Evolutionary conservation across 2,113 vertebrate species (phyloP), one percentile per base, ranked within the genome.

Genomic region (Platysteira castanea): DNA sequence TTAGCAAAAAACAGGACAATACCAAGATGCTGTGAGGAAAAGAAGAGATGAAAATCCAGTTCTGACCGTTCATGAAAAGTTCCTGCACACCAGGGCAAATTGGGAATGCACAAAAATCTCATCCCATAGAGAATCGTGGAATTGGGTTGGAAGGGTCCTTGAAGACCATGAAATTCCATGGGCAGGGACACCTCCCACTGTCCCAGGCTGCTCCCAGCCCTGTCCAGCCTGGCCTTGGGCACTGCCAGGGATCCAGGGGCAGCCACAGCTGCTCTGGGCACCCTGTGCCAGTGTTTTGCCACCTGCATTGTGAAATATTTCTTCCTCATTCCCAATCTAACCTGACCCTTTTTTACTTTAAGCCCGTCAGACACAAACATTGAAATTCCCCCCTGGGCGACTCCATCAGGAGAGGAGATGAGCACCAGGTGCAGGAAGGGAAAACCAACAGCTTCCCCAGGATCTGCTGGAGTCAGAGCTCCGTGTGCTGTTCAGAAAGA

Each of bases 81-180:
- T 92, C 42, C 54, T 35, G 20, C 54, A 33, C 31, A 6, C 1
- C 15, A 7, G 14, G 16, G 12, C 1, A 12, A 50, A 22, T 10
- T 17, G 33, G 73, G 71, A 87, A 87, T 6, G 17, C 11, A 6
- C 22, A 28, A 61, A 64, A 75, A 41, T 52, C 18, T 26, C 5
- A 15, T 47, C 47, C 60, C 21, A 3, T 16, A 5, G 2, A 4
- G 41, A 69, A 35, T 27, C 1, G 0, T n/a, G 18, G 47, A 41
- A 26, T 31, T 41, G 46, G 24, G 30, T 12, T 54, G 17, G 20
- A 19, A 60, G 10, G 9, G n/a, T 13, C 14, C 17, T 60, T 22
- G 41, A 76, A 68, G 27, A 2, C 3, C 16, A 46, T 8, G 33
- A 33, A 33, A 7, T 9, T 6, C 52, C 44, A 59, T 6, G 26